These are phyloP conservation scores for Zosterops pallidus DNA, from an alignment of 2,113 vertebrate species.

Conservation along the genomic window DNA sequence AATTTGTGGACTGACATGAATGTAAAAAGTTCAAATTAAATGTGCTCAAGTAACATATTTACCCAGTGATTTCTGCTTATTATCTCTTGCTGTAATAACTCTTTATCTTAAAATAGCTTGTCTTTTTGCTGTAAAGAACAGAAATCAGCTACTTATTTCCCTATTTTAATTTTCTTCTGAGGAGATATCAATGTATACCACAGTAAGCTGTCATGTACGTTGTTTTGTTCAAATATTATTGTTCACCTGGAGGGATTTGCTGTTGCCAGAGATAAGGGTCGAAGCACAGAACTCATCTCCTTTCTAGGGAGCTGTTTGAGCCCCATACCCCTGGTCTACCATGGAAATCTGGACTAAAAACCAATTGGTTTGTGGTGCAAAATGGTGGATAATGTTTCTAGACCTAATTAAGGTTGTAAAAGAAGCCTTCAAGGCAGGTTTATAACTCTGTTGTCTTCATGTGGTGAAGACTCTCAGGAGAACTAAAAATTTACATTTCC, in stretches of 20 bases:
- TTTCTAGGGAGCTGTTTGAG: background rate
- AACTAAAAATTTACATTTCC: background rate
- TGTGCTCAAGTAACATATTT: background rate
- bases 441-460: background rate
- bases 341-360: background rate
- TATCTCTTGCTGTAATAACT: background rate
- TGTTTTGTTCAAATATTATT: background rate
- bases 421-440: background rate
- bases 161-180: background rate
- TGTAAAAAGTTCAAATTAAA: background rate
- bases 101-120: background rate
- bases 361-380: background rate
- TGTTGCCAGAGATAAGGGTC: background rate
- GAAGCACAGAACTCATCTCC: background rate
- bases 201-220: background rate
- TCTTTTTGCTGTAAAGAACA: fast-evolving
- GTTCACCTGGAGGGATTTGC: background rate
- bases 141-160: background rate
- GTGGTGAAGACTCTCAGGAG: background rate
- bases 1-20: conserved; percentile 20
- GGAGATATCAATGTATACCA: background rate
- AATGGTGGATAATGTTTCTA: background rate
- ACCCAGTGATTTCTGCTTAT: background rate
- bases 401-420: background rate
- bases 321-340: background rate